A percentile compares a stretch with the other conserved stretches of the same genome.
Evolutionary conservation across 2,888 invertebrate species (phyloP).

Genomic region (Leptopilina syphax): DNA sequence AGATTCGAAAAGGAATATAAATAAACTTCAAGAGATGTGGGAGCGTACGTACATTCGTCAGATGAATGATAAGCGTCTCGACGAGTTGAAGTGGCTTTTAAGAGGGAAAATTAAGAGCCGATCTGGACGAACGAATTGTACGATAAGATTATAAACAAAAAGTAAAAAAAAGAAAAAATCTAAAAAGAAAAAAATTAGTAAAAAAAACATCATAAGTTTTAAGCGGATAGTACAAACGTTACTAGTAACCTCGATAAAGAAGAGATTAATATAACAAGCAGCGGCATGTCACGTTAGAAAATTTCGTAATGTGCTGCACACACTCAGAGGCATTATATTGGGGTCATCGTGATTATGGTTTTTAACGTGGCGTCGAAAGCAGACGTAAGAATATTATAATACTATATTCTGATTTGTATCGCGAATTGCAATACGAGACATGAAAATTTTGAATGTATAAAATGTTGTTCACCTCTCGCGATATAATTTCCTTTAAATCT

Average conservation of each 20-base stretch:
- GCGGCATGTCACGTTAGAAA: slow-evolving; percentile 57
- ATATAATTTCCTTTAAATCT: too few species aligned
- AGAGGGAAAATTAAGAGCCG: slow-evolving; percentile 51
- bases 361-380: slow-evolving; percentile 42
- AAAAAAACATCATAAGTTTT: slow-evolving; percentile 48
- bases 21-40: not conserved
- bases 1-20: slow-evolving; percentile 8
- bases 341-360: slow-evolving; percentile 63
- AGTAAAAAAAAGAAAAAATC: too few species aligned
- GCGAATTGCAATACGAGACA: not conserved
- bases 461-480: too few species aligned
- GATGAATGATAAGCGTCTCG: slow-evolving; percentile 33
- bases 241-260: slow-evolving; percentile 61
- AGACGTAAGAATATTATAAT: slow-evolving; percentile 23
- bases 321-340: slow-evolving; percentile 56
- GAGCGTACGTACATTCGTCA: slow-evolving; percentile 31
- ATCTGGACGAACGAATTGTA: slow-evolving; percentile 53
- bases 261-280: slow-evolving; percentile 69
- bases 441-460: not conserved
- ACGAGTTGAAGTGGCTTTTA: slow-evolving; percentile 39
- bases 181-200: too few species aligned
- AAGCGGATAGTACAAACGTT: slow-evolving; percentile 52
- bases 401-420: slow-evolving; percentile 20
- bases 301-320: slow-evolving; percentile 55
- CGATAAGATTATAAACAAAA: slow-evolving; percentile 45